A percentile compares a stretch with the other conserved stretches of the same genome.
Conservation (phyloP, 1,140 invertebrate species). For the Centruroides vittatus region DNA sequence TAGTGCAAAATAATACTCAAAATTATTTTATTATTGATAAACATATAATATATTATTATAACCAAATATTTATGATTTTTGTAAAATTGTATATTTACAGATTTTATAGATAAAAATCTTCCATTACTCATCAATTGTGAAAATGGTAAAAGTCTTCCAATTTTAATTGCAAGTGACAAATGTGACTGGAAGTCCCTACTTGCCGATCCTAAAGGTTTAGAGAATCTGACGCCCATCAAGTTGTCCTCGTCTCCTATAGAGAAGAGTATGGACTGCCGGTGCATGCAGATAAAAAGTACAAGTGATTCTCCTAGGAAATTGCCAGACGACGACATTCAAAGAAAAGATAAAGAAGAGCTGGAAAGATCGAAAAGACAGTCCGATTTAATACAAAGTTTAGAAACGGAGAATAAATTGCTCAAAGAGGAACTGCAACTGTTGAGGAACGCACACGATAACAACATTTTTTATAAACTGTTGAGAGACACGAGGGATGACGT, state of each 20-base stretch:
- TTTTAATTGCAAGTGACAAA: too few relatives aligned
- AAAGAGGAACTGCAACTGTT: constrained; percentile 8
- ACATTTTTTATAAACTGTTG: constrained; percentile 4
- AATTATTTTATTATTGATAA: too few relatives aligned
- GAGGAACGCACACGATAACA: neutral
- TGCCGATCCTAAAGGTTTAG: neutral
- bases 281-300: neutral
- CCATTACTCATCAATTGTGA: too few relatives aligned
- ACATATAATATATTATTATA: too few relatives aligned
- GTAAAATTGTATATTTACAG: too few relatives aligned
- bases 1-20: too few relatives aligned
- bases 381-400: constrained; percentile 6
- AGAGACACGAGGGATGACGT: constrained; percentile 7
- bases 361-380: neutral
- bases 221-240: neutral
- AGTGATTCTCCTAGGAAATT: neutral
- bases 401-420: constrained; percentile 12
- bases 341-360: constrained; percentile 4
- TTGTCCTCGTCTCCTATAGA: neutral
- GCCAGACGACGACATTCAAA: neutral
- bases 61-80: too few relatives aligned
- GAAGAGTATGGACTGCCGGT: neutral
- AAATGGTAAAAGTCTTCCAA: too few relatives aligned
- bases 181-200: too few relatives aligned
- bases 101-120: too few relatives aligned